Evolutionary conservation across 2,888 invertebrate genomes (phyloP).

Genomic region (Xestia sexstrigata): DNA sequence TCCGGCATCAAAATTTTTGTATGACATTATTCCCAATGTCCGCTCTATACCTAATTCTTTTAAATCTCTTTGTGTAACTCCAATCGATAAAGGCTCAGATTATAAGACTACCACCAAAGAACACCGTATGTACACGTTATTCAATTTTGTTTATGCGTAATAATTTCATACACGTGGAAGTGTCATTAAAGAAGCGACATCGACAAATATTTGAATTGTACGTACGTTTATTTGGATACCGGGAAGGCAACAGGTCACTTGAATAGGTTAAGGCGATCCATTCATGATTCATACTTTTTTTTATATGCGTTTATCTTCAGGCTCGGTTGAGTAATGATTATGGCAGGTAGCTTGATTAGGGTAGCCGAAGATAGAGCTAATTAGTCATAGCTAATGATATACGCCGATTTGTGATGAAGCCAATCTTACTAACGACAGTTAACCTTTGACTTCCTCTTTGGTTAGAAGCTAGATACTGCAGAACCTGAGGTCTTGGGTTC

Average conservation of each 20-base stretch:
- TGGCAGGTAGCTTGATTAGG: not conserved
- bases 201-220: slow-evolving; percentile 25
- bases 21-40: too few relatives aligned
- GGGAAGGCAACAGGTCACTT: slow-evolving; percentile 2
- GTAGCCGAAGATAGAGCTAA: not conserved
- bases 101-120: too few relatives aligned
- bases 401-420: not conserved
- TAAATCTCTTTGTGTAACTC: too few relatives aligned
- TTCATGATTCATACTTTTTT: not conserved
- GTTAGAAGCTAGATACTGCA: not conserved
- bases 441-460: not conserved
- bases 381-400: too few relatives aligned
- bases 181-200: slow-evolving; percentile 35
- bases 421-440: not conserved
- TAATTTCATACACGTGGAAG: slow-evolving; percentile 31
- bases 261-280: slow-evolving; percentile 7
- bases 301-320: not conserved
- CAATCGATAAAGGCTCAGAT: too few relatives aligned
- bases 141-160: slow-evolving; percentile 23
- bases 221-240: slow-evolving; percentile 25
- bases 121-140: not conserved
- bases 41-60: too few relatives aligned
- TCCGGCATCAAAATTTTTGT: too few relatives aligned
- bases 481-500: not conserved
- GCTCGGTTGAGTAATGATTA: not conserved